Percentiles rank a stretch among this genome's conserved stretches.
phyloP scores from a whole-genome alignment of 2,113 vertebrate species.

The Rhea pennata region DNA sequence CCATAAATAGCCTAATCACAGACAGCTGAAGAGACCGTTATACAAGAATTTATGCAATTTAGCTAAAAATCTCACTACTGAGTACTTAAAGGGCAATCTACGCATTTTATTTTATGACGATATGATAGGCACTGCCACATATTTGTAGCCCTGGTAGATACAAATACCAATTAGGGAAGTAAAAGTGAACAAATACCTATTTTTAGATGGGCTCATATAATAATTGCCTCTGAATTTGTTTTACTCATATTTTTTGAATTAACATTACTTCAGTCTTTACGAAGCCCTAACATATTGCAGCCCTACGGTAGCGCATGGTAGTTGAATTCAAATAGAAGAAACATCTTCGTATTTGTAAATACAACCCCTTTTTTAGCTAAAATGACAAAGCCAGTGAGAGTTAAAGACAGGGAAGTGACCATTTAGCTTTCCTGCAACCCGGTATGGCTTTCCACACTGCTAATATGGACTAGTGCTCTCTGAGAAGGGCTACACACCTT shows the following conservation, averaged over 20 bases:
- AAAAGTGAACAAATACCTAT: not conserved
- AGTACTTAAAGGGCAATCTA: not conserved
- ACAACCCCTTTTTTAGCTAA: not conserved
- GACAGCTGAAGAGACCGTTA: not conserved
- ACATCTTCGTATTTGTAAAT: not conserved
- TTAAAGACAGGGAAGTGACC: not conserved
- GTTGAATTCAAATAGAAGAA: not conserved
- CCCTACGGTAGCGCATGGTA: not conserved
- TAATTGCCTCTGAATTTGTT: not conserved
- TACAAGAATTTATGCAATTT: constrained; percentile 6
- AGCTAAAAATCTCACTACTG: not conserved
- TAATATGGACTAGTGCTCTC: not conserved
- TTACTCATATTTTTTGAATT: not conserved
- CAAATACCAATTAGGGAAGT: constrained; percentile 5
- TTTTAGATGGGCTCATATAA: not conserved
- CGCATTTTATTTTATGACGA: not conserved
- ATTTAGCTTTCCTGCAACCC: not conserved
- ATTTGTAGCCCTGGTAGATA: not conserved
- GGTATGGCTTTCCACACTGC: not conserved
- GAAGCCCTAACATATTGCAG: not conserved
- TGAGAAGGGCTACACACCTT: not conserved
- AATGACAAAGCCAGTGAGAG: not conserved
- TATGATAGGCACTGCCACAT: not conserved
- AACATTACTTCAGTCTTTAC: not conserved
- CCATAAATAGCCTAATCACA: not conserved